phyloP scores from a whole-genome alignment of 2,888 invertebrate species.

The Athalia circularis region DNA sequence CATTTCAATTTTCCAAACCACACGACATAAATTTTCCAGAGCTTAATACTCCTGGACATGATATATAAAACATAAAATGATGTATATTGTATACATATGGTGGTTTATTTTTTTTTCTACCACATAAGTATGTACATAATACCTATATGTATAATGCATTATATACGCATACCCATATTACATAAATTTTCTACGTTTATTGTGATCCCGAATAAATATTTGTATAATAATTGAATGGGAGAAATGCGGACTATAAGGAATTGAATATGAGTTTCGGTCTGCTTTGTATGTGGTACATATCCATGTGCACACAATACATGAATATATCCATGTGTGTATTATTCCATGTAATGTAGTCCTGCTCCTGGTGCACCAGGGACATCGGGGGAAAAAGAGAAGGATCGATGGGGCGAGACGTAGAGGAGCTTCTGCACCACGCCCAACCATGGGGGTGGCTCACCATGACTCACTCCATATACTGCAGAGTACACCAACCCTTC shows the following conservation, averaged over 20 bases:
- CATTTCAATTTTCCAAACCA: background rate
- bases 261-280: slow-evolving; percentile 11
- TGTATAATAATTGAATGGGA: background rate
- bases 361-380: background rate
- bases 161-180: background rate
- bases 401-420: slow-evolving; percentile 67
- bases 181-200: background rate
- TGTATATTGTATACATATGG: too few relatives aligned
- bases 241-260: background rate
- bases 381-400: slow-evolving; percentile 50
- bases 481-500: slow-evolving; percentile 52
- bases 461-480: slow-evolving; percentile 65
- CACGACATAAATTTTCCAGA: background rate
- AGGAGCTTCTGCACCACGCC: slow-evolving; percentile 65
- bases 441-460: slow-evolving; percentile 61
- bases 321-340: background rate
- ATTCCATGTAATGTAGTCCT: background rate
- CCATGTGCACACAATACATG: background rate
- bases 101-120: background rate
- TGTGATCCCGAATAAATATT: background rate
- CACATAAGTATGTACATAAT: background rate
- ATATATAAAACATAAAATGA: too few relatives aligned
- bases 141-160: background rate
- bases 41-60: background rate
- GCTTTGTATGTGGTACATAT: background rate